Conservation (phyloP, 1,140 invertebrate genomes). For the Trypoxylus dichotomus region DNA sequence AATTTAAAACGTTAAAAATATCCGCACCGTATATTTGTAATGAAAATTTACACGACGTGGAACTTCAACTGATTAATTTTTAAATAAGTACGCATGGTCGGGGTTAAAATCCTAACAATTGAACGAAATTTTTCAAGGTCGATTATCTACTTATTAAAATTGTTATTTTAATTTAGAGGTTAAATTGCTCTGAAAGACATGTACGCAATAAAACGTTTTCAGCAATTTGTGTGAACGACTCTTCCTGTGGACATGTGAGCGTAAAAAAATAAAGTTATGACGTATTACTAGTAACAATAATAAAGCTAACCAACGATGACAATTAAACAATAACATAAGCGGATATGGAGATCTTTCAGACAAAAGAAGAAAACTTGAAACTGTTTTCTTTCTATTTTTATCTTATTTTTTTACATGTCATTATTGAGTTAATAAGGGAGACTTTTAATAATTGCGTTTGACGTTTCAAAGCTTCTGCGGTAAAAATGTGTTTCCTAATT, state of each 20-base stretch:
- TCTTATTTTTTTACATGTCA: not conserved
- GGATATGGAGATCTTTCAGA: not conserved
- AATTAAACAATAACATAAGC: slow-evolving; percentile 1
- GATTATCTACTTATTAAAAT: slow-evolving; percentile 27
- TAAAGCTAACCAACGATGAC: not conserved
- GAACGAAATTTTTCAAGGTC: slow-evolving; percentile 29
- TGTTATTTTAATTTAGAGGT: slow-evolving; percentile 28
- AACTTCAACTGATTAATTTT: slow-evolving; percentile 21
- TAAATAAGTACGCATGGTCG: slow-evolving; percentile 9
- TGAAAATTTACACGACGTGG: not conserved
- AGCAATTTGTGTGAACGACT: slow-evolving; percentile 13
- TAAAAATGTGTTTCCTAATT: too few species aligned
- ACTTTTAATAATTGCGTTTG: too few species aligned
- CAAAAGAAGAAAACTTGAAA: not conserved
- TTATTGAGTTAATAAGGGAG: not conserved
- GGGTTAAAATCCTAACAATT: slow-evolving; percentile 30
- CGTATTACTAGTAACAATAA: not conserved
- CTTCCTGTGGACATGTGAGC: not conserved
- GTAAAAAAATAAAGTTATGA: not conserved
- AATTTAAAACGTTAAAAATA: slow-evolving; percentile 19
- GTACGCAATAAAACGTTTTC: slow-evolving; percentile 18
- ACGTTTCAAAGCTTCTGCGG: too few species aligned
- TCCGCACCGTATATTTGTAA: slow-evolving; percentile 14
- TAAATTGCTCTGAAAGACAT: slow-evolving; percentile 25
- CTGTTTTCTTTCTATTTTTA: not conserved